These are phyloP conservation scores for Nephrotoma guestfalica DNA, from an alignment of 2,888 invertebrate species.

Conservation along the genomic window DNA sequence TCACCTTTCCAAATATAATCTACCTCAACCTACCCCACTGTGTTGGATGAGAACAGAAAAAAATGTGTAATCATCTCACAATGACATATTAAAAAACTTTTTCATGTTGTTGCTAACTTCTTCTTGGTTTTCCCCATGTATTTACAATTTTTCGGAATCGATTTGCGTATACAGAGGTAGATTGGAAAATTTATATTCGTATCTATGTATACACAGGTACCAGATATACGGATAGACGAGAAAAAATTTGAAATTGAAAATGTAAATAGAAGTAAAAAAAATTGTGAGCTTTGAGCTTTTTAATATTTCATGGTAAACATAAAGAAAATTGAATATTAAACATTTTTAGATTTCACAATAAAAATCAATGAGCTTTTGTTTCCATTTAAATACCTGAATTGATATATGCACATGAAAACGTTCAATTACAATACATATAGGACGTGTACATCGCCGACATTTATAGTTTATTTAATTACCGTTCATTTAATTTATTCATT, in stretches of 20 bases:
- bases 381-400: neutral
- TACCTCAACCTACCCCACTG: too few relatives aligned
- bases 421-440: neutral
- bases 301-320: neutral
- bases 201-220: neutral
- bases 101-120: neutral
- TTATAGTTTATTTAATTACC: neutral
- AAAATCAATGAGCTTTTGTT: neutral
- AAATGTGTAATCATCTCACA: neutral
- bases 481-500: neutral
- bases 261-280: neutral
- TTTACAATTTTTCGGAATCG: neutral
- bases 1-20: too few relatives aligned
- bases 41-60: too few relatives aligned
- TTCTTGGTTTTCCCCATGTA: neutral
- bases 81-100: neutral
- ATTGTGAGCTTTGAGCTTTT: neutral
- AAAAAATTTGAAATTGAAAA: neutral
- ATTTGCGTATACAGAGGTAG: neutral
- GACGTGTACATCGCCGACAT: neutral
- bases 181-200: neutral
- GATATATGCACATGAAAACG: neutral
- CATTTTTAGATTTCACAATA: too few relatives aligned
- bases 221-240: neutral
- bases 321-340: neutral